Percentiles rank a stretch among this genome's conserved stretches.
phyloP scores from a whole-genome alignment of 2,888 invertebrate species.

The Acanthosepion lycidas region DNA sequence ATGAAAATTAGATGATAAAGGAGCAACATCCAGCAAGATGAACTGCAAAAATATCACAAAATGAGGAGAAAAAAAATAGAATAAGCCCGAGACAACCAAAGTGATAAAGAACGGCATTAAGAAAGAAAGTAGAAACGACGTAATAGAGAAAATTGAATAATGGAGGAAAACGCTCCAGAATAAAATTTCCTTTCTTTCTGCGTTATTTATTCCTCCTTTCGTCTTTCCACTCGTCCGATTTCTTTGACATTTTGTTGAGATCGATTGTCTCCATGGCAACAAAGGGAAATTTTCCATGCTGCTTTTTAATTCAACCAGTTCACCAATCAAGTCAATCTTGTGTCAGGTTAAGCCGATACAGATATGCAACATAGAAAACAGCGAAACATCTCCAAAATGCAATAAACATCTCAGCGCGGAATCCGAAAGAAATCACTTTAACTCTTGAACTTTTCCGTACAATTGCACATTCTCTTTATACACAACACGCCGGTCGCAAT shows the following conservation, averaged over 20 bases:
- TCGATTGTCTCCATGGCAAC: constrained; percentile 33
- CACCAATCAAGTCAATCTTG: neutral
- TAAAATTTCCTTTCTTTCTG: neutral
- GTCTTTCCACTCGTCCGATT: neutral
- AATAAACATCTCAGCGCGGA: neutral
- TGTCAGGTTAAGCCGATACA: neutral
- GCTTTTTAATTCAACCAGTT: neutral
- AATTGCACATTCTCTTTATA: neutral
- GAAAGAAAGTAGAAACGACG: neutral
- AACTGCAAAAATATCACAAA: too few relatives aligned
- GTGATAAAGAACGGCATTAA: neutral
- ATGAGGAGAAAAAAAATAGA: too few relatives aligned
- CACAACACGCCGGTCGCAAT: neutral
- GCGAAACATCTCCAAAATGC: neutral
- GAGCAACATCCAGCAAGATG: too few relatives aligned
- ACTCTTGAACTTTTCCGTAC: neutral
- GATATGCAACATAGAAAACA: neutral
- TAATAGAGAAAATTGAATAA: too few relatives aligned
- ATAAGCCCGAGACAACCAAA: too few relatives aligned
- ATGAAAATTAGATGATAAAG: too few relatives aligned
- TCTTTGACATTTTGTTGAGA: neutral
- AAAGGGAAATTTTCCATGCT: neutral
- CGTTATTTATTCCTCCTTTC: too few relatives aligned
- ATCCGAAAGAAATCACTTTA: neutral
- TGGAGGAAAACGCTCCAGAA: neutral